Percentiles rank a stretch among this genome's conserved stretches.
phyloP scores from a whole-genome alignment of 2,888 invertebrate genomes.

The Toxonevra muliebris region DNA sequence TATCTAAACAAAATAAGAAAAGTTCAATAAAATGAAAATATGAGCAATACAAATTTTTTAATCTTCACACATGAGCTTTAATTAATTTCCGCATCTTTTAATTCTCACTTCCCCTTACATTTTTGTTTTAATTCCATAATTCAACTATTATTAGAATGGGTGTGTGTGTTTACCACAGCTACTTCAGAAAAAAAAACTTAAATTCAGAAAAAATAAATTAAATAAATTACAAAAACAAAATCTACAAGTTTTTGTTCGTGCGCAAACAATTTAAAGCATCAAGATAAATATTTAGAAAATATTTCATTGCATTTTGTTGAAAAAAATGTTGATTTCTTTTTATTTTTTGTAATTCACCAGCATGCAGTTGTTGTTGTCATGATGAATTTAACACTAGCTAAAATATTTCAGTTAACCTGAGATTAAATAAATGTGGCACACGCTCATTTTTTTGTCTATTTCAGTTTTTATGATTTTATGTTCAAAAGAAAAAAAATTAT shows the following conservation, averaged over 20 bases:
- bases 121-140: too few relatives aligned
- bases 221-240: neutral
- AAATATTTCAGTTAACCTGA: neutral
- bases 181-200: too few relatives aligned
- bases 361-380: neutral
- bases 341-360: neutral
- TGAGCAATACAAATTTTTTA: too few relatives aligned
- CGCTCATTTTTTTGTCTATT: neutral
- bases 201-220: too few relatives aligned
- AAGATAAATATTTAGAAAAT: neutral
- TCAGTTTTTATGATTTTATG: neutral
- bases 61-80: too few relatives aligned
- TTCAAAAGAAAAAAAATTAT: neutral
- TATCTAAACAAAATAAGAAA: too few relatives aligned
- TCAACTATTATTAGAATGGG: too few relatives aligned
- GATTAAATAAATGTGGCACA: constrained; percentile 1
- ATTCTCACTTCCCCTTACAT: too few relatives aligned
- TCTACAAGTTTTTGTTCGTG: neutral
- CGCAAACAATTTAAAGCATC: constrained; percentile 1
- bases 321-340: neutral
- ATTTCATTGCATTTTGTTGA: neutral
- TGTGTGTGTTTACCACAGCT: too few relatives aligned
- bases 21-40: too few relatives aligned
- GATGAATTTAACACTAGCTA: neutral
- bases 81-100: too few relatives aligned